These are phyloP conservation scores for Meles meles DNA, from an alignment of 2,113 vertebrate genomes.

Conservation along the genomic window DNA sequence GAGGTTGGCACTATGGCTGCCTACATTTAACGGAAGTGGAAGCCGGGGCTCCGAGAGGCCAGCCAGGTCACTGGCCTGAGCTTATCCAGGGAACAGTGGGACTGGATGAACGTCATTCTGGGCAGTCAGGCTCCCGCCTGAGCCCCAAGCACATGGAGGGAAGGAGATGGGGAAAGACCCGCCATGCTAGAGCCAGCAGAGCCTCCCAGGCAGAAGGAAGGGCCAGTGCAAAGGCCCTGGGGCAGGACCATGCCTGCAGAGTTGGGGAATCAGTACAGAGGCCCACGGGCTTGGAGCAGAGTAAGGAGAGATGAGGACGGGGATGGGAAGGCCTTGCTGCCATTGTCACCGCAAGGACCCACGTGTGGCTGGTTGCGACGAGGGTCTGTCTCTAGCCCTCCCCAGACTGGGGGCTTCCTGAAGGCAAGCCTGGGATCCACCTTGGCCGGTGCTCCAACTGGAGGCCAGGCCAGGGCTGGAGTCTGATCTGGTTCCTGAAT, in stretches of 20 bases:
- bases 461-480: background rate
- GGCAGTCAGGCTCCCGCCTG: background rate
- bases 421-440: background rate
- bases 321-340: background rate
- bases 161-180: background rate
- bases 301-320: background rate
- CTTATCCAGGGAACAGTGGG: background rate
- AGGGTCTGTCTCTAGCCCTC: background rate
- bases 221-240: background rate
- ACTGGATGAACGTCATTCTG: background rate
- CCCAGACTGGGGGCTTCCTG: background rate
- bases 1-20: no score
- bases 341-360: background rate
- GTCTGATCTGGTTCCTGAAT: no score
- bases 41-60: background rate
- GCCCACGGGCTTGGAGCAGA: background rate
- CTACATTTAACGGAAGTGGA: background rate
- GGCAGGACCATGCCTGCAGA: background rate
- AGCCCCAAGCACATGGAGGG: background rate
- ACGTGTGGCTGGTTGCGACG: rapidly evolving
- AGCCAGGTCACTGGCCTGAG: background rate
- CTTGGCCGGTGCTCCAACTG: background rate
- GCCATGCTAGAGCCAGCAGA: background rate
- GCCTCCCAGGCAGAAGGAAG: background rate
- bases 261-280: background rate